phyloP scores from a whole-genome alignment of 2,888 invertebrate species.

The Melipona bicolor region DNA sequence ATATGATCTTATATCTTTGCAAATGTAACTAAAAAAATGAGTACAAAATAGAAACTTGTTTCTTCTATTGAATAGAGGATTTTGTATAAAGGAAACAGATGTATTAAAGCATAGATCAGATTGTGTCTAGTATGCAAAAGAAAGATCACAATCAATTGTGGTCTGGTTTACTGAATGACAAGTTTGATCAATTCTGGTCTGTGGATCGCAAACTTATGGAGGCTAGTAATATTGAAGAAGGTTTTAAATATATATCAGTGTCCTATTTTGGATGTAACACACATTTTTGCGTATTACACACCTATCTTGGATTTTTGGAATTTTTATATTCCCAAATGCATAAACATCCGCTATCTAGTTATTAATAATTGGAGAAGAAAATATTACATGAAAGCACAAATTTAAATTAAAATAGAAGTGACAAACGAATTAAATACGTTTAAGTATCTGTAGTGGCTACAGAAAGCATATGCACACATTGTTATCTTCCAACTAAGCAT shows the following conservation, averaged over 20 bases:
- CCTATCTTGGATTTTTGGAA: too few species aligned
- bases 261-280: too few species aligned
- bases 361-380: not conserved
- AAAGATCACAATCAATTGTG: constrained; percentile 98
- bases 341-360: too few species aligned
- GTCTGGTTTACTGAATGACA: constrained; percentile 97
- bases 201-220: constrained; percentile 98
- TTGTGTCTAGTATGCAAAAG: constrained; percentile 96
- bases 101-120: constrained; percentile 96
- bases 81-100: constrained; percentile 98
- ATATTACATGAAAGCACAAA: not conserved
- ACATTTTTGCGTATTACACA: too few species aligned
- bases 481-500: too few species aligned
- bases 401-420: not conserved
- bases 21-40: too few species aligned
- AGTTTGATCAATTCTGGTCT: constrained; percentile 99
- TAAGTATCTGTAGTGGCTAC: too few species aligned
- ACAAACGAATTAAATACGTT: not conserved
- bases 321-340: too few species aligned
- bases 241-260: constrained; percentile 93
- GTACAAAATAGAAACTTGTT: too few species aligned
- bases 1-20: not conserved
- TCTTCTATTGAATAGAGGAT: too few species aligned
- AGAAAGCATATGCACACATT: too few species aligned
- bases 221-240: constrained; percentile 90